Percentiles rank a stretch among this genome's conserved stretches.
These are phyloP conservation scores for Rhinichthys klamathensis DNA, from an alignment of 2,113 vertebrate species.

Conservation along the genomic window DNA sequence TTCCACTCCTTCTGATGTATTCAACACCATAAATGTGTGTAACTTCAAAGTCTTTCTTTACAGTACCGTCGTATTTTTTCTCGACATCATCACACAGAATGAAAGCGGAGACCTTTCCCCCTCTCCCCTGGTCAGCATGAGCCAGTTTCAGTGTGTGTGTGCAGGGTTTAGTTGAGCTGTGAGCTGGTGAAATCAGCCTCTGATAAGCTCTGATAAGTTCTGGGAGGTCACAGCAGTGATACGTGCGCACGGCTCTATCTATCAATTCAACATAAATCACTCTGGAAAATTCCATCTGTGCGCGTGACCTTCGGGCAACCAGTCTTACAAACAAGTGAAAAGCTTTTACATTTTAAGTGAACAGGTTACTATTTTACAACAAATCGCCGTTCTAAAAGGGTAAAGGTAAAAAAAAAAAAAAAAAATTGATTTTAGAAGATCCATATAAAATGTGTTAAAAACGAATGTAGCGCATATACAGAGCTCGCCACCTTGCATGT, in stretches of 20 bases:
- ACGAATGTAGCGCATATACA: not conserved
- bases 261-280: conserved; percentile 43
- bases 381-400: not conserved
- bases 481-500: not conserved
- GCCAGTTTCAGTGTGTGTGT: not conserved
- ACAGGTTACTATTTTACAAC: conserved; percentile 22
- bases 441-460: not conserved
- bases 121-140: not conserved
- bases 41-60: not conserved
- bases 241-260: conserved; percentile 31
- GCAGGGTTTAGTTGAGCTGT: conserved; percentile 42
- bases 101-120: not conserved
- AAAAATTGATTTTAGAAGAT: not conserved
- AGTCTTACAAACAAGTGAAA: conserved; percentile 11
- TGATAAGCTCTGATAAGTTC: conserved; percentile 43
- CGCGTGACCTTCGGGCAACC: conserved; percentile 32
- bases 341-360: conserved; percentile 37
- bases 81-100: not conserved
- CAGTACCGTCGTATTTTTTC: not conserved
- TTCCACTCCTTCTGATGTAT: conserved; percentile 10
- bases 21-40: conserved; percentile 1
- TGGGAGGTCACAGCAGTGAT: conserved; percentile 36
- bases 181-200: conserved; percentile 31
- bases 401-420: conserved; percentile 4
- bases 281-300: conserved; percentile 47